phyloP scores from a whole-genome alignment of 2,113 vertebrate genomes.

The Dipodomys spectabilis region DNA sequence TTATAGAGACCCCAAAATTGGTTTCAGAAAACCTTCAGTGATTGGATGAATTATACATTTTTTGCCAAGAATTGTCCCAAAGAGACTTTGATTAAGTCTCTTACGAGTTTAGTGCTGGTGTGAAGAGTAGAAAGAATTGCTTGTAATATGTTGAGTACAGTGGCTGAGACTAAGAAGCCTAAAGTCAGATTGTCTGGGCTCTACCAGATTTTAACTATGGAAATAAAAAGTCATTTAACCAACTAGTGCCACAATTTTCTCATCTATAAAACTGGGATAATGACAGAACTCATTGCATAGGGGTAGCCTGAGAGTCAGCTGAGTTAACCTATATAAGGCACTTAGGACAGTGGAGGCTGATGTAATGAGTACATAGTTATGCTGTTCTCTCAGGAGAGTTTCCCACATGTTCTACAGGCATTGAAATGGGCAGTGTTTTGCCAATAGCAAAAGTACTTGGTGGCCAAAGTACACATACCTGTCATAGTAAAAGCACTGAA shows the following conservation, averaged over 20 bases:
- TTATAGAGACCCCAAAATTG: constrained; percentile 1
- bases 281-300: not conserved
- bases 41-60: not conserved
- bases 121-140: not conserved
- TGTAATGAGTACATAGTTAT: not conserved
- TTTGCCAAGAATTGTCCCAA: constrained; percentile 57
- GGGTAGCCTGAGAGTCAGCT: not conserved
- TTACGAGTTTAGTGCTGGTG: not conserved
- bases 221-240: constrained; percentile 2
- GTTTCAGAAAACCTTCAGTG: constrained; percentile 53
- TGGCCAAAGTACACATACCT: not conserved
- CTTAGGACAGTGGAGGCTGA: not conserved
- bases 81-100: constrained; percentile 19
- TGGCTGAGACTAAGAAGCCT: not conserved
- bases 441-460: not conserved
- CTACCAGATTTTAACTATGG: not conserved
- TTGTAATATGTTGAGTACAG: not conserved
- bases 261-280: not conserved
- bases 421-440: not conserved
- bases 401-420: not conserved
- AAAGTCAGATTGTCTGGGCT: not conserved
- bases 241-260: not conserved
- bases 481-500: constrained; percentile 7
- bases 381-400: not conserved
- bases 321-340: not conserved